Evolutionary conservation across 1,140 invertebrate species (phyloP).

Genomic region (Diorhabda elongata): DNA sequence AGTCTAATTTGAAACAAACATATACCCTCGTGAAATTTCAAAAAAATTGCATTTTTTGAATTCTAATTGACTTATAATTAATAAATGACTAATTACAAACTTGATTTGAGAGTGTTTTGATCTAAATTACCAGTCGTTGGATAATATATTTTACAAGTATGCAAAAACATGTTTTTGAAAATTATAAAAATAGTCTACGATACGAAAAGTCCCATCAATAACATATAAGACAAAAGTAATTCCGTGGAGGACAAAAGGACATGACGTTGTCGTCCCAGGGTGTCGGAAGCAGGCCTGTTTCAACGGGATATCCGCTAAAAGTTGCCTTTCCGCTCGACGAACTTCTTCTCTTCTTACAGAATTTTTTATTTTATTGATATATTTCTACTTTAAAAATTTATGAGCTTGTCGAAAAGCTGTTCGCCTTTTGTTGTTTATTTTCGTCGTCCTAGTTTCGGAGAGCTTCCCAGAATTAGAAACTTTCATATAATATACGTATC

Average conservation of each 20-base stretch:
- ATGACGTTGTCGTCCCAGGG: background rate
- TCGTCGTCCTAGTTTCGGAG: background rate
- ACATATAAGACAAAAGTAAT: no score
- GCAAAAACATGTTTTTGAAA: no score
- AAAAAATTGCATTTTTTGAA: background rate
- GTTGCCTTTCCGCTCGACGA: background rate
- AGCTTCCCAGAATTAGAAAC: no score
- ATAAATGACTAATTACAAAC: no score
- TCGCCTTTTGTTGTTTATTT: background rate
- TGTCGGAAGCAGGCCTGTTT: conserved; percentile 1
- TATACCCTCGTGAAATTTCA: background rate
- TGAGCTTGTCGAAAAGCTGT: background rate
- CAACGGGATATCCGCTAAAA: background rate
- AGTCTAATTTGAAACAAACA: background rate
- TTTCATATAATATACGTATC: no score
- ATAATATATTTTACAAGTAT: no score
- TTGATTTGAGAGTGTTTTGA: no score
- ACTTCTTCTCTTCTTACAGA: background rate
- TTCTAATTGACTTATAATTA: background rate
- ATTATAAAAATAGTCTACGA: no score
- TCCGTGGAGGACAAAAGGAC: background rate
- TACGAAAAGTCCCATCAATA: no score
- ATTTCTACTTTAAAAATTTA: background rate
- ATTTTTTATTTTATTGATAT: background rate
- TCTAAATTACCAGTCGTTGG: no score